These are phyloP conservation scores for Neosilurus mollespiculum DNA, from an alignment of 2,797 vertebrate genomes.

Conservation along the genomic window DNA sequence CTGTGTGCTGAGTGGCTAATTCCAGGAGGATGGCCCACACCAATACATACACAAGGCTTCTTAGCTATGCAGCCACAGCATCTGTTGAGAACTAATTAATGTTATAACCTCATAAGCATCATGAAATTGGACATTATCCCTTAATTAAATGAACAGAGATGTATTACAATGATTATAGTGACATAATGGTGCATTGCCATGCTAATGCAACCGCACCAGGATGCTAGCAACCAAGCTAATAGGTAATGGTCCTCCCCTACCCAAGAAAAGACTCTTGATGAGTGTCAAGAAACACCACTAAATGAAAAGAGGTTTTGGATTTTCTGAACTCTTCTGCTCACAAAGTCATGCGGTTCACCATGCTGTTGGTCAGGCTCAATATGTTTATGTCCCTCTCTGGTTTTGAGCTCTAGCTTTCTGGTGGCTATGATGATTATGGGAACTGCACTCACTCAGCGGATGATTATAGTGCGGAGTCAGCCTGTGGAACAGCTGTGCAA, in stretches of 20 bases:
- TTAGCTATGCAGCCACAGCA: conserved; percentile 78
- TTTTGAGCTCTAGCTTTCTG: conserved; percentile 60
- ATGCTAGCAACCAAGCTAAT: conserved; percentile 60
- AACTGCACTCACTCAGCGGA: conserved; percentile 56
- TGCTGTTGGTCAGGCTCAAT: conserved; percentile 37
- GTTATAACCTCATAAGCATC: conserved; percentile 85
- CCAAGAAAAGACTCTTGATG: conserved; percentile 50
- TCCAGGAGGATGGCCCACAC: conserved; percentile 68
- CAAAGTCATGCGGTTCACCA: conserved; percentile 15
- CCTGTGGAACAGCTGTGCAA: conserved; percentile 75
- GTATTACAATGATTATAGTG: conserved; percentile 80
- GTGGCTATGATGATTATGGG: conserved; percentile 69
- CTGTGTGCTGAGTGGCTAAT: conserved; percentile 63
- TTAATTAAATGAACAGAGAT: conserved; percentile 86
- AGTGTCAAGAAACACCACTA: conserved; percentile 46
- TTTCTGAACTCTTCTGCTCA: conserved; percentile 56
- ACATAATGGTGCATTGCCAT: conserved; percentile 60
- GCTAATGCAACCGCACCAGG: conserved; percentile 50
- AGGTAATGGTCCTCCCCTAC: conserved; percentile 68
- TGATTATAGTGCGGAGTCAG: conserved; percentile 67
- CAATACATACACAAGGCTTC: conserved; percentile 69
- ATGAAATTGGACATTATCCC: conserved; percentile 84
- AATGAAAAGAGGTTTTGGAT: conserved; percentile 55
- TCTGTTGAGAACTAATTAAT: conserved; percentile 85
- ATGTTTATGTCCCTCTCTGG: conserved; percentile 51